phyloP scores from a whole-genome alignment of 2,888 invertebrate genomes.

The Ecdyonurus torrentis region DNA sequence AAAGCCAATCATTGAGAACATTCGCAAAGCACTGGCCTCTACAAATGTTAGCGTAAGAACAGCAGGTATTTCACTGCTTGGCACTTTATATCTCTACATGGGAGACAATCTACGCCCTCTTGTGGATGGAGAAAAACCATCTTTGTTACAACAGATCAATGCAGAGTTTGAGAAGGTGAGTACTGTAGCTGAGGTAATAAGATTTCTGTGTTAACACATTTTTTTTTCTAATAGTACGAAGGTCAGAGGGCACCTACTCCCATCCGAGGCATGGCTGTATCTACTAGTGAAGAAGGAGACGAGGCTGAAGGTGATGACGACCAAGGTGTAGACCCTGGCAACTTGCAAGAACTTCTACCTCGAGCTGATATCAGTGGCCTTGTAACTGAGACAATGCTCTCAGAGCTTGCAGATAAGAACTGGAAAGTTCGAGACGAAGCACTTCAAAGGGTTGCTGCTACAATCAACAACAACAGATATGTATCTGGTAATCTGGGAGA shows the following conservation, averaged over 20 bases:
- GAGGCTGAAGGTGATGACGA: conserved; percentile 30
- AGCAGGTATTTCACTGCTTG: conserved; percentile 54
- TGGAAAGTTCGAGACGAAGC: conserved; percentile 81
- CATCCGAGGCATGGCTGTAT: conserved; percentile 34
- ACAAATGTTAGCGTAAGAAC: conserved; percentile 73
- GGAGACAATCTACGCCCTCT: conserved; percentile 56
- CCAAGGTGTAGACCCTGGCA: conserved; percentile 18
- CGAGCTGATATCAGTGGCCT: conserved; percentile 65
- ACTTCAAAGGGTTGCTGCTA: conserved; percentile 48
- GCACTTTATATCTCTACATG: conserved; percentile 65
- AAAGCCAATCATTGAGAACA: conserved; percentile 53
- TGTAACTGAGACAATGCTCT: conserved; percentile 63
- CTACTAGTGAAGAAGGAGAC: conserved; percentile 22
- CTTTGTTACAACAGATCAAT: conserved; percentile 67
- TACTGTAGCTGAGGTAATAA: neutral
- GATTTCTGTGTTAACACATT: neutral
- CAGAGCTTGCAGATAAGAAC: conserved; percentile 73
- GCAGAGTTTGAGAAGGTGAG: conserved; percentile 61
- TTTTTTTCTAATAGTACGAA: conserved; percentile 27
- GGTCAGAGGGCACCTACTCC: conserved; percentile 64
- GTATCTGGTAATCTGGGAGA: conserved; percentile 75
- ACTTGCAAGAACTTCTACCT: conserved; percentile 53
- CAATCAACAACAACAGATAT: conserved; percentile 57
- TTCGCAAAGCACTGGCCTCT: conserved; percentile 68
- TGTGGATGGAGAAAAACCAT: conserved; percentile 76